Evolutionary conservation across 2,888 invertebrate species (phyloP).

Genomic region (Noctuana brunneofusca): DNA sequence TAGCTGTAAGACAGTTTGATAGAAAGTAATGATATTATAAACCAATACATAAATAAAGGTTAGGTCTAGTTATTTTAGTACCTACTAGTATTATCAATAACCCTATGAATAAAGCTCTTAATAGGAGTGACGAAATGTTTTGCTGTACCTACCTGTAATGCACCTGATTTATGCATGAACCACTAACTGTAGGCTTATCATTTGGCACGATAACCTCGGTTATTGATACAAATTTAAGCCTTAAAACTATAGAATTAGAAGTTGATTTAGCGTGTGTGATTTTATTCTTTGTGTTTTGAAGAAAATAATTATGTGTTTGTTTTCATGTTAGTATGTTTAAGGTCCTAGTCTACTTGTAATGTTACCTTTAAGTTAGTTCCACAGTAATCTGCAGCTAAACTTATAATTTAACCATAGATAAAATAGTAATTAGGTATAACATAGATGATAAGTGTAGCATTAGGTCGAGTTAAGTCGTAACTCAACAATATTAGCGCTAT

Average conservation of each 20-base stretch:
- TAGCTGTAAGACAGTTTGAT: too few relatives aligned
- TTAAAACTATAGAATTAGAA: slow-evolving; percentile 17
- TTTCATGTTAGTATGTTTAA: background rate
- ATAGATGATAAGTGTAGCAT: too few relatives aligned
- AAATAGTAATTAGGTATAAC: too few relatives aligned
- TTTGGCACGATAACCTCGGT: slow-evolving; percentile 18
- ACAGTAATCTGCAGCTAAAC: too few relatives aligned
- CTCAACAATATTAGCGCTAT: too few relatives aligned
- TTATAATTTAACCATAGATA: too few relatives aligned
- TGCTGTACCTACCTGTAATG: slow-evolving; percentile 2
- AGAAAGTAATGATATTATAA: too few relatives aligned
- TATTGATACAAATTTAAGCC: slow-evolving; percentile 12
- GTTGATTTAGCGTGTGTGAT: slow-evolving; percentile 24
- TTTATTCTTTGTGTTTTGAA: slow-evolving; percentile 3
- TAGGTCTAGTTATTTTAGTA: too few relatives aligned
- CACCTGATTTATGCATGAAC: slow-evolving; percentile 30
- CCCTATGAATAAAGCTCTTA: slow-evolving; percentile 1
- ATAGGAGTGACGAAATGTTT: slow-evolving; percentile 28
- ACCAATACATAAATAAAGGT: too few relatives aligned
- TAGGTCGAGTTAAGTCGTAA: too few relatives aligned
- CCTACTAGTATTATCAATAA: background rate
- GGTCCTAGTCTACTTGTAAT: background rate
- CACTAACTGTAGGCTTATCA: slow-evolving; percentile 19
- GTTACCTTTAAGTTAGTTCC: too few relatives aligned
- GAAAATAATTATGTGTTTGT: background rate